Conservation (phyloP, 2,888 invertebrate species). For the Punctoribates punctum region DNA sequence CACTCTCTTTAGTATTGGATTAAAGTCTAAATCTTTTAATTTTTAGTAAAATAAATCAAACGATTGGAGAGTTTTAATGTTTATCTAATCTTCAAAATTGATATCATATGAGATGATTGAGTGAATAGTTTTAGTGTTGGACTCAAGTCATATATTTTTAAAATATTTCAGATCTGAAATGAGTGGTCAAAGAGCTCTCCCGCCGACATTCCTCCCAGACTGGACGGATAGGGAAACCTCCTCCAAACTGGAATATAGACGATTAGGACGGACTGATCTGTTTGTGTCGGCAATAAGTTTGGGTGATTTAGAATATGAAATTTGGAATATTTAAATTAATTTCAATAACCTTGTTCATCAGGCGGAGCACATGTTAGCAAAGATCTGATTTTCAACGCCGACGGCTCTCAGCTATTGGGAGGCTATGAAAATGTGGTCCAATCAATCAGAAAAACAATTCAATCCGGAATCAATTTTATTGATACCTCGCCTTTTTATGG, state of each 20-base stretch:
- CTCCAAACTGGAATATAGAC: not conserved
- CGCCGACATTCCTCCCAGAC: slow-evolving; percentile 27
- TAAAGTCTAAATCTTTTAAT: too few relatives aligned
- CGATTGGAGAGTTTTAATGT: too few relatives aligned
- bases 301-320: slow-evolving; percentile 19
- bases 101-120: too few relatives aligned
- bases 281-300: slow-evolving; percentile 24
- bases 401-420: slow-evolving; percentile 8
- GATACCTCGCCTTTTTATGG: slow-evolving; percentile 94
- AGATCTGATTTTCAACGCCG: not conserved
- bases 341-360: not conserved
- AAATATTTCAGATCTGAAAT: too few relatives aligned
- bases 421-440: slow-evolving; percentile 63
- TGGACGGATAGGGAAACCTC: slow-evolving; percentile 24
- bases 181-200: not conserved
- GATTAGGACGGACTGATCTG: slow-evolving; percentile 37
- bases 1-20: too few relatives aligned
- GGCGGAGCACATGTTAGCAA: slow-evolving; percentile 36
- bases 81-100: too few relatives aligned
- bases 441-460: slow-evolving; percentile 68
- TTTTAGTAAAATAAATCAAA: too few relatives aligned
- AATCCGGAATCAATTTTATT: slow-evolving; percentile 79
- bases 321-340: too few relatives aligned
- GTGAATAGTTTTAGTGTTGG: too few relatives aligned
- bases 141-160: too few relatives aligned